Conservation (phyloP, 2,888 invertebrate species). For the Hemithea aestivaria region DNA sequence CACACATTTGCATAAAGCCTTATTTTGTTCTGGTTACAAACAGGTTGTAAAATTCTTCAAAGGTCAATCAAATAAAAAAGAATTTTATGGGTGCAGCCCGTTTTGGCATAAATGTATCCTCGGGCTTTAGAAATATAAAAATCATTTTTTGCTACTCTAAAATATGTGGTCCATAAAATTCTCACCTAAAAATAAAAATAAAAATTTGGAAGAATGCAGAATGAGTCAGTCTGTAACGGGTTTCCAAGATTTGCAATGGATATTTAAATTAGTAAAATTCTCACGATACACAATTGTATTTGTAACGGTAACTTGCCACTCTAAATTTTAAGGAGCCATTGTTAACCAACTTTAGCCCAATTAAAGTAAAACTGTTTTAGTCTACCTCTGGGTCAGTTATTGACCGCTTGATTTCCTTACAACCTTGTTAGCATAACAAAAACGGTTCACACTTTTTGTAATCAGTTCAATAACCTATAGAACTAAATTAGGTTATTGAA, state of each 20-base stretch:
- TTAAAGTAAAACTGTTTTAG: slow-evolving; percentile 26
- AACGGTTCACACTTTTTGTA: background rate
- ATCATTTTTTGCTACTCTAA: too few species aligned
- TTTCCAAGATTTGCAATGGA: slow-evolving; percentile 13
- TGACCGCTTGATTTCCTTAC: slow-evolving; percentile 18
- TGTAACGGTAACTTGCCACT: slow-evolving; percentile 25
- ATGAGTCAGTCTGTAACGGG: slow-evolving; percentile 16
- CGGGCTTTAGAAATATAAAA: too few species aligned
- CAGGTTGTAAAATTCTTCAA: too few species aligned
- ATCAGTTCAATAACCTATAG: slow-evolving; percentile 12
- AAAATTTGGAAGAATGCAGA: too few species aligned
- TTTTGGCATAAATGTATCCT: too few species aligned
- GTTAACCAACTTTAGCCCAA: slow-evolving; percentile 25
- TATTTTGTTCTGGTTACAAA: too few species aligned
- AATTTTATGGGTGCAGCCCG: too few species aligned
- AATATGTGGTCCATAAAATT: too few species aligned
- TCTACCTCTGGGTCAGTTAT: slow-evolving; percentile 21
- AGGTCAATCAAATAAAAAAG: too few species aligned
- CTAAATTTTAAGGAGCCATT: slow-evolving; percentile 25
- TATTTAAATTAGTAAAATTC: slow-evolving; percentile 17
- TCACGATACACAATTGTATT: slow-evolving; percentile 24
- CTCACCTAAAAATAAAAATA: too few species aligned
- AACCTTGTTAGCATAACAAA: slow-evolving; percentile 6
- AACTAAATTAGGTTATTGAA: slow-evolving; percentile 14
- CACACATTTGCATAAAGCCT: too few species aligned